Conservation (phyloP, 1,140 invertebrate genomes). For the Calycopis cecrops region DNA sequence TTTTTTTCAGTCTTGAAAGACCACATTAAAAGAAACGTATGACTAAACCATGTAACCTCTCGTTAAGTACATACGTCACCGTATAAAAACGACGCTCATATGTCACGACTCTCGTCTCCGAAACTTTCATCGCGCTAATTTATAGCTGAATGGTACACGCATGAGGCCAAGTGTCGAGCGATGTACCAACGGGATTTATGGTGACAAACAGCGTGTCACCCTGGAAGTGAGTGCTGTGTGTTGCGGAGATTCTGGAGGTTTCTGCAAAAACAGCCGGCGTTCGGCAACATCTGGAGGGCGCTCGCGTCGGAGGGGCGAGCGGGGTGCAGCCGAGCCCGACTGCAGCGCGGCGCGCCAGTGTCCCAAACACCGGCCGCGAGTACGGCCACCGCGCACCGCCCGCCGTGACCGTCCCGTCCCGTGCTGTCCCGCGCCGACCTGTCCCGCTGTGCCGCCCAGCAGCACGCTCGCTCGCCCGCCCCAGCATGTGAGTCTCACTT, state of each 20-base stretch:
- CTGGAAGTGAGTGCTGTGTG: slow-evolving; percentile 15
- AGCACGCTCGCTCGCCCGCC: slow-evolving; percentile 36
- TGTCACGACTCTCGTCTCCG: background rate
- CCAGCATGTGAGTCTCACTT: slow-evolving; percentile 55
- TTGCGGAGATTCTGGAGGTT: slow-evolving; percentile 46
- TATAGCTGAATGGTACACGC: background rate
- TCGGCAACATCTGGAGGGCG: slow-evolving; percentile 59
- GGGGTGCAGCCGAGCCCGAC: slow-evolving; percentile 54
- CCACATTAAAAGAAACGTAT: background rate
- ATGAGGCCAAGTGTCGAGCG: background rate
- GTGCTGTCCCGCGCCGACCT: slow-evolving; percentile 18
- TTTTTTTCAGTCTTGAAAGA: background rate
- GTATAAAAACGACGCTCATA: background rate
- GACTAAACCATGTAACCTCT: background rate
- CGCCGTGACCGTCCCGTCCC: slow-evolving; percentile 29
- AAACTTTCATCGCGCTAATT: slow-evolving; percentile 4
- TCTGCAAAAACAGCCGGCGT: slow-evolving; percentile 40
- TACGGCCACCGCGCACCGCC: slow-evolving; percentile 57
- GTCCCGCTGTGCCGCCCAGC: slow-evolving; percentile 27
- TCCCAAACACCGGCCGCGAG: slow-evolving; percentile 67
- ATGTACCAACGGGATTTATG: slow-evolving; percentile 22
- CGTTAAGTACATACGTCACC: background rate
- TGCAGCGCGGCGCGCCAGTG: slow-evolving; percentile 58
- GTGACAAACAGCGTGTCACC: slow-evolving; percentile 17
- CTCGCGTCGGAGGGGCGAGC: slow-evolving; percentile 51